These are phyloP conservation scores for Timandra comae DNA, from an alignment of 2,888 invertebrate genomes.

Conservation along the genomic window DNA sequence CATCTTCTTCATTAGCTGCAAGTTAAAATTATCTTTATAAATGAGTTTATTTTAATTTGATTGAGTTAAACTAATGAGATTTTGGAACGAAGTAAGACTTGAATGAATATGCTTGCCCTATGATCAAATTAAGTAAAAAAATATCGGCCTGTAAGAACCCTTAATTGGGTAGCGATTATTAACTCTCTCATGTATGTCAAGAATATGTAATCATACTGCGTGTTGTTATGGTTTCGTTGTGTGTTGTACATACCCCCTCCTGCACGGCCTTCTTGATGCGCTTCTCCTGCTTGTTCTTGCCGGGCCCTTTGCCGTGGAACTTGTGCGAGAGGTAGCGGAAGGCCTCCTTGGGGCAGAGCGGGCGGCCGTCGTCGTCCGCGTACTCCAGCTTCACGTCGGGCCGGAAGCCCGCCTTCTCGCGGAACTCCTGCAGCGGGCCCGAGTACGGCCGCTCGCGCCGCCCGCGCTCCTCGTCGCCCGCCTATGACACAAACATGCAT, in stretches of 20 bases:
- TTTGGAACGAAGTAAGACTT: too few species aligned
- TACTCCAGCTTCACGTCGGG: constrained; percentile 98
- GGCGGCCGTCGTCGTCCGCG: constrained; percentile 96
- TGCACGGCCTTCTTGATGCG: constrained; percentile 95
- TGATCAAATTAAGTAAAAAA: constrained; percentile 3
- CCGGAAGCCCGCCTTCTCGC: constrained; percentile 92
- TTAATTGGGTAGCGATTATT: too few species aligned
- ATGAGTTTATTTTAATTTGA: too few species aligned
- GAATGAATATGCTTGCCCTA: too few species aligned
- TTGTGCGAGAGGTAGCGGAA: constrained; percentile 97
- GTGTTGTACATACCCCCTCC: too few species aligned
- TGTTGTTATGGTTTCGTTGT: too few species aligned
- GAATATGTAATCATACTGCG: too few species aligned
- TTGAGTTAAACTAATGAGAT: too few species aligned
- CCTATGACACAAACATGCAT: constrained; percentile 24
- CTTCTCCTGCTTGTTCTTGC: constrained; percentile 98
- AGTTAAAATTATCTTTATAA: constrained; percentile 1
- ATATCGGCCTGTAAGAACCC: neutral
- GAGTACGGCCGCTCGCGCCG: constrained; percentile 78
- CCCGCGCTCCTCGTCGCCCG: constrained; percentile 82
- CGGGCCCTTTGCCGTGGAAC: constrained; percentile 99
- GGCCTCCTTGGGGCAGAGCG: constrained; percentile 96
- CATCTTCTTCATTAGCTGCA: constrained; percentile 95
- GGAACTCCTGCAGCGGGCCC: constrained; percentile 94
- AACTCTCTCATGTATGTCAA: too few species aligned